Base-by-base conservation (phyloP, 1,140 invertebrate species). In the Pantala flavescens region DNA sequence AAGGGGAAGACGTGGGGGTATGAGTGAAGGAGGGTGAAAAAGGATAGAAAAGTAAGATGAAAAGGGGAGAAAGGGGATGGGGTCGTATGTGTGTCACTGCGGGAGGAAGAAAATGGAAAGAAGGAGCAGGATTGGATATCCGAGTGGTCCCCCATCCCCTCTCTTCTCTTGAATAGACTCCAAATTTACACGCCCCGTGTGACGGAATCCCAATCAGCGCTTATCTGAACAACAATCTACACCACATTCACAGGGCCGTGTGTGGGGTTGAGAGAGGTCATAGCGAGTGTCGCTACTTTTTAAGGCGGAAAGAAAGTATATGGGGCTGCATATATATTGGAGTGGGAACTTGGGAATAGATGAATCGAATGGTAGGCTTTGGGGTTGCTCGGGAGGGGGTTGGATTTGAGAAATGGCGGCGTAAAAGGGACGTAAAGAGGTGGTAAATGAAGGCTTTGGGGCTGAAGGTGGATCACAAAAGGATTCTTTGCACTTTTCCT, bases 201-300 rank as follows among this genome's bases (percentile, higher is more conserved):
- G 49, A 63, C 49, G 49, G 49, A 63, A 63, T 63, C 49, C n/a
- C 49, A 63, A 63, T 63, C 49, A 63, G 49, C 49, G 49, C n/a
- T 63, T 63, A 63, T 63, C 49, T 63, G 49, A 63, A 21, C 49
- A 63, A 63, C 49, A 63, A 63, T 63, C 49, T 63, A 16, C 49
- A 63, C 49, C 49, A 21, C 49, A 63, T 63, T 63, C 49, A 63
- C 49, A 63, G 28, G 28, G 2, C 28, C 28, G 9, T 36, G 28
- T 36, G 28, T 36, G 49, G 49, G 49, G 49, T 19, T 16, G 49
- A 21, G 49, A 21, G 49, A 21, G 49, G 49, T 63, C 49, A 16
- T 16, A 21, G 49, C 5, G 12, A 14, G n/a, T 19, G 14, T 63
- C 49, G 49, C 16, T 63, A 12, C n/a, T 21, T 16, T 16, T 16